Base-by-base conservation (phyloP, 2,888 invertebrate genomes). In the Trachelus troglodyta region DNA sequence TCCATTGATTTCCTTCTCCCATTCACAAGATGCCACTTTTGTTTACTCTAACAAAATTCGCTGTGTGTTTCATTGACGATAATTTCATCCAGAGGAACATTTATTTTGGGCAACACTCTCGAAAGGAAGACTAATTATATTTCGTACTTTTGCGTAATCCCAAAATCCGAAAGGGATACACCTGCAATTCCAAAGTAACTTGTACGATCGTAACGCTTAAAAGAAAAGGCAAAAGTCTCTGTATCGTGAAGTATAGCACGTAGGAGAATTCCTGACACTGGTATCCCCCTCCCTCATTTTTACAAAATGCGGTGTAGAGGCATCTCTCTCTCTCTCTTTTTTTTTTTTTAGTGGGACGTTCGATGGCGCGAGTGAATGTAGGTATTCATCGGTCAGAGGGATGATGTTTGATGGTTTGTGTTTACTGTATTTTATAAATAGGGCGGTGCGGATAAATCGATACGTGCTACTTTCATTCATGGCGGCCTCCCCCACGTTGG, bases 401-500 rank as follows among this genome's bases (percentile, higher is more conserved):
- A 75, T 31, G 56, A 75, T 77, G 75, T 77, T 71, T 74, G 69
- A 77, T 9, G 69, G 75, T 75, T 40, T 74, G 56, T 87, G 86
- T 88, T 88, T 88, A 87, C 83, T 83, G 87, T 86, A 85, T 84
- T 87, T 86, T 82, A 82, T 88, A 89, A 87, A 84, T 87, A 88
- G 88, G 89, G 84, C 89, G 88, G 86, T 86, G 84, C 86, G 84
- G 87, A 87, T 88, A 89, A 89, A 90, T 90, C 90, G 90, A 90
- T 90, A 90, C 86, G 87, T 85, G 86, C 83, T 85, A 87, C 87
- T 89, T 90, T 90, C 90, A 90, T 90, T 90, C 90, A 90, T 90
- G 88, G 88, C 89, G 87, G 84, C 87, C 85, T 84, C 85, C 86
- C 86, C 85, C 86, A 81, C 87, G 85, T 77, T 82, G 83, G 86